Evolutionary conservation across 1,140 invertebrate genomes (phyloP), one percentile per base, ranked within the genome.

Genomic region (Adoxophyes honmai): DNA sequence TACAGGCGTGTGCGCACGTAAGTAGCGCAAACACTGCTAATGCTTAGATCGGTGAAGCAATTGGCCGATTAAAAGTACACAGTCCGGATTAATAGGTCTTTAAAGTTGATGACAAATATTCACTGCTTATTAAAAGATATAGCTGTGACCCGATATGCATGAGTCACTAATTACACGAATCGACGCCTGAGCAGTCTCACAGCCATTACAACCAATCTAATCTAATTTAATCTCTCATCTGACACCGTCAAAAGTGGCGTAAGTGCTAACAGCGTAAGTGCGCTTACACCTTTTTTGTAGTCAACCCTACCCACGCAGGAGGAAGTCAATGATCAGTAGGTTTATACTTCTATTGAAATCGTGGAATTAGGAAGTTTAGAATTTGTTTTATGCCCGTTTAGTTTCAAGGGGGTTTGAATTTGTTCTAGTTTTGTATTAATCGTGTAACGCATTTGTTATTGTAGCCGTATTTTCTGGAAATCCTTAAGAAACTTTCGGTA

Each of bases 311-410:
- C 73, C 72, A 74, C 72, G 73, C 66, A 55, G 60, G 21, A 79
- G 76, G 76, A 79, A 79, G 73, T 75, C 72, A 63, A 79, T 76
- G 66, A 77, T 77, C 69, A 77, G 66, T 64, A 68, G 68, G 75
- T 78, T 73, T 70, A 78, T 72, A 56, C 64, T 55, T 55, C 52
- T 48, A 69, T 74, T 74, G 56, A 67, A 62, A 44, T 66, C 62
- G 54, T 51, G 36, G 57, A 60, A 60, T 60, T 60, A 60, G 58
- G 58, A 60, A 55, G 58, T 48, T 55, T 60, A 52, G 53, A 55
- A 18, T 60, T 58, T 58, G 18, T 53, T 59, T 59, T 53, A 48
- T 53, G 57, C 52, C 33, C 34, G 39, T 9, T 28, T 28, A 28
- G 2, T 28, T 28, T 28, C 6, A 28, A 28, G 21, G 21, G 21